Evolutionary conservation across 2,113 vertebrate genomes (phyloP).

Genomic region (Microcebus murinus): DNA sequence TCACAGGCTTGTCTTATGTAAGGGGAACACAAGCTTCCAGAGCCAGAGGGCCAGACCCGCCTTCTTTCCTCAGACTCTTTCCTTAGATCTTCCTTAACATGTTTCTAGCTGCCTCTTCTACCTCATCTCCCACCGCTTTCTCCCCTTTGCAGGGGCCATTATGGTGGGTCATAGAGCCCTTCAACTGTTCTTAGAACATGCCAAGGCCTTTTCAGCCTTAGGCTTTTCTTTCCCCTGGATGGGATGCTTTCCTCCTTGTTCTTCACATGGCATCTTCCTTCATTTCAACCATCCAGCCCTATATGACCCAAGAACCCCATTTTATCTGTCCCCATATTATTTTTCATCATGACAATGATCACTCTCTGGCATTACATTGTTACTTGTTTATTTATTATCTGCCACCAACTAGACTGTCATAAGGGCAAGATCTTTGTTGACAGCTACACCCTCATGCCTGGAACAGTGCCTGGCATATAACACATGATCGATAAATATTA

Average conservation of each 20-base stretch:
- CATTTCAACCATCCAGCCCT: not conserved
- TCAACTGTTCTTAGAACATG: not conserved
- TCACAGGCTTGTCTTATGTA: not conserved
- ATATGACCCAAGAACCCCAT: not conserved
- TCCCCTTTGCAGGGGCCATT: not conserved
- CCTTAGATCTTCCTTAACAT: not conserved
- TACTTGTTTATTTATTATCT: conserved; percentile 26
- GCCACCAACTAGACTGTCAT: not conserved
- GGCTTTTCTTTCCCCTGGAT: not conserved
- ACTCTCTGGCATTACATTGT: not conserved
- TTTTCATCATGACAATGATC: not conserved
- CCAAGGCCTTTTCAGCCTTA: not conserved
- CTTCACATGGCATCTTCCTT: not conserved
- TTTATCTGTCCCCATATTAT: not conserved
- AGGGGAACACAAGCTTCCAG: not conserved
- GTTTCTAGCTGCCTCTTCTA: not conserved
- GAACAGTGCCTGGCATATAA: not conserved
- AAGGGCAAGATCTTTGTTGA: not conserved
- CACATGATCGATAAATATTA: not conserved
- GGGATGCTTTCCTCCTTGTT: not conserved
- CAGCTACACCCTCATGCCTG: not conserved
- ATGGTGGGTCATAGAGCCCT: not conserved
- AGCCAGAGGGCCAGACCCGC: not conserved
- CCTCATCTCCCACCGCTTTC: not conserved
- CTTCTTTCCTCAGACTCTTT: not conserved